Percentiles rank a stretch among this genome's conserved stretches.
phyloP scores from a whole-genome alignment of 1,140 invertebrate genomes.

The Pseudomyrmex flavicornis region DNA sequence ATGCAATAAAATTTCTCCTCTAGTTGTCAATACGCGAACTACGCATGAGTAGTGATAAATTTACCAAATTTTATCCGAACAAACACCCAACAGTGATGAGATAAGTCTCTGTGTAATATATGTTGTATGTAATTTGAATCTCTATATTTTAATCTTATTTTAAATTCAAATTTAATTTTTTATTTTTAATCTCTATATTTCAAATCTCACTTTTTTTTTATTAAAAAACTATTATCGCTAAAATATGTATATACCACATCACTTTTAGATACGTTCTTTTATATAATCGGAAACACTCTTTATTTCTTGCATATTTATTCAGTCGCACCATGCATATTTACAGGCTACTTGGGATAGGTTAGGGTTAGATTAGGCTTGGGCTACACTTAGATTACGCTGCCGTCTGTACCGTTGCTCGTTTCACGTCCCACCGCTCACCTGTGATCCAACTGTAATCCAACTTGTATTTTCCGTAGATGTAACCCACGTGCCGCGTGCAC shows the following conservation, averaged over 20 bases:
- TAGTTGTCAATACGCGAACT: conserved; percentile 22
- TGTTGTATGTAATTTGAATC: no score
- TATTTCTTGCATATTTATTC: conserved; percentile 6
- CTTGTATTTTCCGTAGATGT: conserved; percentile 68
- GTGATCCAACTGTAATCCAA: conserved; percentile 63
- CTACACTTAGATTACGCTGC: conserved; percentile 63
- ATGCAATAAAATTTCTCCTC: conserved; percentile 66
- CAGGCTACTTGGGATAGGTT: conserved; percentile 61
- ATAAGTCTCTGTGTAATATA: no score
- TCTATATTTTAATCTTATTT: no score
- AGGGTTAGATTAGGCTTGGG: conserved; percentile 61
- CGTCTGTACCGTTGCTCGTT: conserved; percentile 28
- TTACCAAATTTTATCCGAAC: neutral
- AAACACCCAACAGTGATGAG: neutral
- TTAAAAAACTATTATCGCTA: neutral
- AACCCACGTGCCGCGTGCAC: conserved; percentile 51
- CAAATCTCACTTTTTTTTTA: neutral
- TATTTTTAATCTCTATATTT: no score
- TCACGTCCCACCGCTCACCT: conserved; percentile 62
- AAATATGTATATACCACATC: neutral
- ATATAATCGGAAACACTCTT: neutral
- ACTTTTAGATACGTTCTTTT: neutral
- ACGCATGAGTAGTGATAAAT: conserved; percentile 12
- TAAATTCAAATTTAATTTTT: no score
- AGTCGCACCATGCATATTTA: conserved; percentile 38